These are phyloP conservation scores for Asarcornis scutulata DNA, from an alignment of 2,113 vertebrate species.

Conservation along the genomic window DNA sequence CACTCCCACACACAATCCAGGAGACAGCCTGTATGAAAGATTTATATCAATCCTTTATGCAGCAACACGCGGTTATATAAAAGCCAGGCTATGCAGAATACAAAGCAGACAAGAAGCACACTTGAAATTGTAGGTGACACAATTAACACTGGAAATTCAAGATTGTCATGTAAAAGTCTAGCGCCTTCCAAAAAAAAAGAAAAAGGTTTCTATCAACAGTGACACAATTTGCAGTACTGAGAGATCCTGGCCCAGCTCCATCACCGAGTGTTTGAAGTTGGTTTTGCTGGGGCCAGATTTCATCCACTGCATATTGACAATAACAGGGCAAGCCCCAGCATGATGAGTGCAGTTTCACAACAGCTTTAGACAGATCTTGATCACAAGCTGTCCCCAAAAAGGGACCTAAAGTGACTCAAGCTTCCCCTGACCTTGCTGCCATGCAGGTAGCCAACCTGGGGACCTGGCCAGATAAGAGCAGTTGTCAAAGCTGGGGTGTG, in stretches of 20 bases:
- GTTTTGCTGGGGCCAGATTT: not conserved
- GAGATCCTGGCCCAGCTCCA: slow-evolving; percentile 16
- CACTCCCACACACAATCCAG: slow-evolving; percentile 8
- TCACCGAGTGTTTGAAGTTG: not conserved
- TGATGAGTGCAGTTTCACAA: not conserved
- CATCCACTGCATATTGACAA: not conserved
- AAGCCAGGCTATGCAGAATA: not conserved
- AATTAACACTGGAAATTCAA: slow-evolving; percentile 12
- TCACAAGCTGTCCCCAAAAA: not conserved
- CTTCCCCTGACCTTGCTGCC: not conserved
- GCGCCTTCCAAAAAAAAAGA: not conserved
- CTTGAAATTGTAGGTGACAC: slow-evolving; percentile 5
- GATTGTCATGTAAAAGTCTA: not conserved
- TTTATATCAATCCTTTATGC: slow-evolving; percentile 22
- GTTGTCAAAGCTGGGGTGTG: not conserved
- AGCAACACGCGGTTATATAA: slow-evolving; percentile 27
- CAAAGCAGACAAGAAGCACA: slow-evolving; percentile 9
- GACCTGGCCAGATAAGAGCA: not conserved
- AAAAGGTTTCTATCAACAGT: not conserved
- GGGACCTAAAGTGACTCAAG: not conserved
- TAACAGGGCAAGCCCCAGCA: not conserved
- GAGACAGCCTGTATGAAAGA: slow-evolving; percentile 28
- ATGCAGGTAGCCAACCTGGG: accelerated
- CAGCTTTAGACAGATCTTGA: not conserved
- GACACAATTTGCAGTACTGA: not conserved